Evolutionary conservation across 2,113 vertebrate genomes (phyloP).

Genomic region (Thamnaconus septentrionalis): DNA sequence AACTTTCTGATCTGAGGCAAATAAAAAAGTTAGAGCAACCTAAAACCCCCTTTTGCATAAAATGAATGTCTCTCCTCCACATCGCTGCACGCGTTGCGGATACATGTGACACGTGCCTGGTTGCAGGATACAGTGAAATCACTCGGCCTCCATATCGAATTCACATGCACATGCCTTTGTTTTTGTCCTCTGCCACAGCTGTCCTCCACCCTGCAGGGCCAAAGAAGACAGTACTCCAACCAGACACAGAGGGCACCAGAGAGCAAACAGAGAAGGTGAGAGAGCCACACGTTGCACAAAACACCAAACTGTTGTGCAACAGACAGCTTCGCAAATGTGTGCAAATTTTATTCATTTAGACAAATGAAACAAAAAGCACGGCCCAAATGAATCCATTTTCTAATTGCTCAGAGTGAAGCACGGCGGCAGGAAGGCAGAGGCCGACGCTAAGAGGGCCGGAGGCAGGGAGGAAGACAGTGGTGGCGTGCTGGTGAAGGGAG

Average conservation of each 20-base stretch:
- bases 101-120: neutral
- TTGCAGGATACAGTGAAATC: no score
- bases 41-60: no score
- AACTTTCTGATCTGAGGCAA: slow-evolving; percentile 17
- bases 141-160: no score
- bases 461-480: slow-evolving; percentile 32
- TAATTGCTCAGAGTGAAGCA: slow-evolving; percentile 48
- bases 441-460: slow-evolving; percentile 37
- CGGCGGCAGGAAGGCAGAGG: slow-evolving; percentile 46
- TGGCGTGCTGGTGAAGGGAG: slow-evolving; percentile 28
- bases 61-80: no score
- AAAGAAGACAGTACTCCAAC: slow-evolving; percentile 50
- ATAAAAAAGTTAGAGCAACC: no score
- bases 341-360: no score
- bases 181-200: slow-evolving; percentile 42
- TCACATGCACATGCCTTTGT: no score
- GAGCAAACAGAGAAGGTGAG: slow-evolving; percentile 57
- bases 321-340: no score
- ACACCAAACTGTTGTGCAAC: no score
- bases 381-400: neutral
- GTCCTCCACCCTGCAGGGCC: slow-evolving; percentile 59
- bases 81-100: no score
- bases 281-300: neutral
- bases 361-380: neutral
- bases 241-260: slow-evolving; percentile 43